phyloP scores from a whole-genome alignment of 2,888 invertebrate genomes.

The Tenthredo mesomela region DNA sequence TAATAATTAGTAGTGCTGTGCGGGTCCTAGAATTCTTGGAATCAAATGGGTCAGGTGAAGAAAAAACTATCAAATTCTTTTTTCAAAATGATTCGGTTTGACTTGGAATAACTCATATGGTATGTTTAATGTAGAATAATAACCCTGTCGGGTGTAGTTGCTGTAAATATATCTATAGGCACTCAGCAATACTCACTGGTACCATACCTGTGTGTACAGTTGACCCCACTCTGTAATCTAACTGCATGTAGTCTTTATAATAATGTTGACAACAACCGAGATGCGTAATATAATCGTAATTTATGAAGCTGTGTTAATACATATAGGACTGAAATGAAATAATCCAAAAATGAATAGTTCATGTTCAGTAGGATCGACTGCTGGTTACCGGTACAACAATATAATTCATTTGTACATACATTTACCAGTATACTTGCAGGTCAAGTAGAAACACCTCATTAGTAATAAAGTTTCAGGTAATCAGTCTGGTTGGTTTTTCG shows the following conservation, averaged over 20 bases:
- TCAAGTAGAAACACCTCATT: neutral
- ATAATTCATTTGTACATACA: neutral
- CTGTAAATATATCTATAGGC: neutral
- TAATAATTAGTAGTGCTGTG: too few species aligned
- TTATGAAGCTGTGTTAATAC: neutral
- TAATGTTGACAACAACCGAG: neutral
- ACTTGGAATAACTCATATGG: neutral
- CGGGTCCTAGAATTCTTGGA: too few species aligned
- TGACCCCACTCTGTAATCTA: constrained; percentile 25
- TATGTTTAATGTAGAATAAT: constrained; percentile 21
- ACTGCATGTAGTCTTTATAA: constrained; percentile 30
- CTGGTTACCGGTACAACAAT: neutral
- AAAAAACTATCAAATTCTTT: neutral
- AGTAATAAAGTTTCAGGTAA: neutral
- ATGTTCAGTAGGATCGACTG: neutral
- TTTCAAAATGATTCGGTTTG: neutral
- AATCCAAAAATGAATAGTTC: neutral
- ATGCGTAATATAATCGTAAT: neutral
- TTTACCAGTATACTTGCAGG: neutral
- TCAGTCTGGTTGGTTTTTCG: neutral
- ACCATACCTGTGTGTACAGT: constrained; percentile 14
- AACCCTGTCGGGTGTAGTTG: constrained; percentile 9
- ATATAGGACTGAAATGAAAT: neutral
- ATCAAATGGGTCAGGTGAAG: too few species aligned
- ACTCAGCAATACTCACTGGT: neutral